phyloP scores from a whole-genome alignment of 2,888 invertebrate species.

The Eupithecia centaureata region DNA sequence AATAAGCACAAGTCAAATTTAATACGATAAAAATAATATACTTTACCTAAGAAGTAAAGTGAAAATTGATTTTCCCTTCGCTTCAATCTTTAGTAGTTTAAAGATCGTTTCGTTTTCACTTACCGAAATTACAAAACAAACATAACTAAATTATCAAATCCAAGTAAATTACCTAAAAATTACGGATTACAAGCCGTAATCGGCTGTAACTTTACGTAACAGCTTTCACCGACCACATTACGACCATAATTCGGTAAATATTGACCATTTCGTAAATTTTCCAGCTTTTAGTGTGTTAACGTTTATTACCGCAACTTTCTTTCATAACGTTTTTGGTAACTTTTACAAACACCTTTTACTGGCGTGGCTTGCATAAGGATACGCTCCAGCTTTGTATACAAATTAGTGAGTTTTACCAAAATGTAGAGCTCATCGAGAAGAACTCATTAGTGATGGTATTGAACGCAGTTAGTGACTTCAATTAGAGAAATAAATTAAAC shows the following conservation, averaged over 20 bases:
- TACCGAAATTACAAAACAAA: slow-evolving; percentile 12
- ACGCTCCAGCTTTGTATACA: no score
- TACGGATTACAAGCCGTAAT: slow-evolving; percentile 12
- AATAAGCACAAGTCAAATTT: no score
- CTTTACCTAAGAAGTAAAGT: no score
- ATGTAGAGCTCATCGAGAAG: no score
- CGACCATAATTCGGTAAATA: slow-evolving; percentile 18
- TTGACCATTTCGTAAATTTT: slow-evolving; percentile 12
- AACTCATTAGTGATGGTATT: no score
- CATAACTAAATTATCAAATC: slow-evolving; percentile 2
- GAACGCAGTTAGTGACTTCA: no score
- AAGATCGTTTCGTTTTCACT: not conserved
- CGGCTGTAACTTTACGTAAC: slow-evolving; percentile 12
- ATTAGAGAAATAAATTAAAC: no score
- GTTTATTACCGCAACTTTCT: slow-evolving; percentile 7
- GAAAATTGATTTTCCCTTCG: no score
- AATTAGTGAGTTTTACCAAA: no score
- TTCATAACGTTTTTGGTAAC: slow-evolving; percentile 6
- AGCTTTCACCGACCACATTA: slow-evolving; percentile 20
- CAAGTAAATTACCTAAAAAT: slow-evolving; percentile 12
- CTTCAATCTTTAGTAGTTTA: no score
- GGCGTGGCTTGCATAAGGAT: not conserved
- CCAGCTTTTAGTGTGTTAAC: slow-evolving; percentile 6
- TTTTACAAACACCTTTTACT: slow-evolving; percentile 10
- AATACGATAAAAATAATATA: no score